Conservation (phyloP, 2,797 vertebrate genomes). For the Lindbergichthys nudifrons region DNA sequence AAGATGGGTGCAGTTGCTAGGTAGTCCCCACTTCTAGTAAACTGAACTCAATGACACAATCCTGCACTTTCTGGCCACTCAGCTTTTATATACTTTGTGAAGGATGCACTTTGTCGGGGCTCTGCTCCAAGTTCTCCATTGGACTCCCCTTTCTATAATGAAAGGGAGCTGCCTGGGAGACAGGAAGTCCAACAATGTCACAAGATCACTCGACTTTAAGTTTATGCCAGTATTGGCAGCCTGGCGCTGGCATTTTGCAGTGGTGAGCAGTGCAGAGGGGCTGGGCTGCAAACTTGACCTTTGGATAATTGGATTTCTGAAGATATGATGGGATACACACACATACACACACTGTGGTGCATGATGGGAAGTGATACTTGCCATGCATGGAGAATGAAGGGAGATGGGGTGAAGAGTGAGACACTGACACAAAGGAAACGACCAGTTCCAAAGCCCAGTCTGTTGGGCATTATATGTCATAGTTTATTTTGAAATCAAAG, state of each 20-base stretch:
- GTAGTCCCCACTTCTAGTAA: background rate
- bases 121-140: conserved; percentile 21
- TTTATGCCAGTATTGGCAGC: conserved; percentile 65
- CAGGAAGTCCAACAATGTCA: conserved; percentile 53
- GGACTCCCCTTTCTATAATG: conserved; percentile 27
- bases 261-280: conserved; percentile 70
- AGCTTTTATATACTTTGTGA: conserved; percentile 30
- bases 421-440: conserved; percentile 35
- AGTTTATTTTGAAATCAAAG: conserved; percentile 25
- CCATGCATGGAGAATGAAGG: conserved; percentile 69
- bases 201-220: conserved; percentile 62
- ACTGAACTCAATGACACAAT: conserved; percentile 23
- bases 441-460: conserved; percentile 24
- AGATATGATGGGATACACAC: conserved; percentile 78
- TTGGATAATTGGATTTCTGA: conserved; percentile 84
- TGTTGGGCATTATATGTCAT: conserved; percentile 9
- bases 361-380: conserved; percentile 78
- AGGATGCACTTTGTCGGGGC: conserved; percentile 16
- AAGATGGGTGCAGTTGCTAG: conserved; percentile 35
- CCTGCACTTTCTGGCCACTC: conserved; percentile 15
- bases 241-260: conserved; percentile 79
- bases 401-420: conserved; percentile 44
- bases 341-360: conserved; percentile 58
- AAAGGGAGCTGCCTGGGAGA: conserved; percentile 40
- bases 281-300: conserved; percentile 80